Conservation (phyloP, 2,797 vertebrate genomes). For the Eutrigla gurnardus region DNA sequence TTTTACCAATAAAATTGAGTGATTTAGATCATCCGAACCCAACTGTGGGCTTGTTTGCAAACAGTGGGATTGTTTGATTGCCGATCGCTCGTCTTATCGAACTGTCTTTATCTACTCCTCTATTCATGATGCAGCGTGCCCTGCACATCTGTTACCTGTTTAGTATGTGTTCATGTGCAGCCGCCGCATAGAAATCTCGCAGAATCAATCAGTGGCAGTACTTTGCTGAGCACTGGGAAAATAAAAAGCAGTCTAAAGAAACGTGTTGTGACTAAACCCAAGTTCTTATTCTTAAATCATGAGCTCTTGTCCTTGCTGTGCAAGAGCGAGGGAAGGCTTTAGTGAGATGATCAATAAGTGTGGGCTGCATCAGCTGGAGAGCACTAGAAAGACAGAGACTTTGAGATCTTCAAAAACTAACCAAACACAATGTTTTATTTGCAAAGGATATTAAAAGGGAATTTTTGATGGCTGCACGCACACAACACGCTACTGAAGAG, state of each 20-base stretch:
- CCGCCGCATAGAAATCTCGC: slow-evolving; percentile 23
- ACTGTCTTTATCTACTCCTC: neutral
- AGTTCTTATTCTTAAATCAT: slow-evolving; percentile 73
- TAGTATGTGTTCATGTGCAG: slow-evolving; percentile 14
- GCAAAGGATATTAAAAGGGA: slow-evolving; percentile 78
- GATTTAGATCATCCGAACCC: neutral
- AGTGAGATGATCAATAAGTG: slow-evolving; percentile 77
- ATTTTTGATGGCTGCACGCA: slow-evolving; percentile 67
- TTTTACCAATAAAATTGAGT: neutral
- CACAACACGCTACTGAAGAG: slow-evolving; percentile 59
- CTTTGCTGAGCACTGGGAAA: slow-evolving; percentile 35
- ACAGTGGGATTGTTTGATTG: neutral
- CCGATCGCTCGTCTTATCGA: slow-evolving; percentile 7
- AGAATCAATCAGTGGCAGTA: slow-evolving; percentile 35
- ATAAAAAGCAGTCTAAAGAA: slow-evolving; percentile 38
- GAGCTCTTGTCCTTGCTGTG: slow-evolving; percentile 71
- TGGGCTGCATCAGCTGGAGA: slow-evolving; percentile 59
- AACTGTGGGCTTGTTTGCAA: slow-evolving; percentile 7
- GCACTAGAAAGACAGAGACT: slow-evolving; percentile 57
- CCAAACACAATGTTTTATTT: slow-evolving; percentile 80
- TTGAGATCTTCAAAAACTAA: slow-evolving; percentile 73
- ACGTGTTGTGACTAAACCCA: slow-evolving; percentile 51
- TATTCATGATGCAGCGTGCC: neutral
- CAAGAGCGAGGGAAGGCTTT: slow-evolving; percentile 69
- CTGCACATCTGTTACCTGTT: slow-evolving; percentile 14